Percentiles rank a stretch among this genome's conserved stretches.
Conservation (phyloP, 2,888 invertebrate species). For the Machimus rusticus region DNA sequence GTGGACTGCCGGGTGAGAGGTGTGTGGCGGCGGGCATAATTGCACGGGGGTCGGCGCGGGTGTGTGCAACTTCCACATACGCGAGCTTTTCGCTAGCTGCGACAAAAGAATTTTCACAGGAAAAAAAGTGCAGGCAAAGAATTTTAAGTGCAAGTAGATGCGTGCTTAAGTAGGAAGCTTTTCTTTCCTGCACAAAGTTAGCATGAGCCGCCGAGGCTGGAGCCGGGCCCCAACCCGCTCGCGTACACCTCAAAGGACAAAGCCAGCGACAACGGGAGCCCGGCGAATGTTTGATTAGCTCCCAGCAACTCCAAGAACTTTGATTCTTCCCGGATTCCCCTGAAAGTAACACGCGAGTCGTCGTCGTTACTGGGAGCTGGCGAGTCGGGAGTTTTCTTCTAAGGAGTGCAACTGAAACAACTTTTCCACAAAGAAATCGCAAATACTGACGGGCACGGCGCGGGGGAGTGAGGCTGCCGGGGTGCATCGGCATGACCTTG, state of each 20-base stretch:
- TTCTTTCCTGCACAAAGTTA: slow-evolving; percentile 7
- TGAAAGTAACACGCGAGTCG: neutral
- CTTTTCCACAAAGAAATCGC: neutral
- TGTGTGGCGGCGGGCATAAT: slow-evolving; percentile 2
- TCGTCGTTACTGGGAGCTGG: neutral
- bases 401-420: neutral
- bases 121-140: slow-evolving; percentile 20
- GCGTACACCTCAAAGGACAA: neutral
- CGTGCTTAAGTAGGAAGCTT: slow-evolving; percentile 40
- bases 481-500: neutral
- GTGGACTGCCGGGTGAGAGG: neutral
- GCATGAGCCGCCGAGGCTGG: neutral
- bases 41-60: neutral
- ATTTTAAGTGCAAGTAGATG: slow-evolving; percentile 39
- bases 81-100: slow-evolving; percentile 29
- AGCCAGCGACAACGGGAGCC: neutral
- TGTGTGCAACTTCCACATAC: neutral
- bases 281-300: slow-evolving; percentile 27
- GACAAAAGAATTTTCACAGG: slow-evolving; percentile 27
- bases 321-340: neutral
- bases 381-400: neutral
- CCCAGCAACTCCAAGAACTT: neutral
- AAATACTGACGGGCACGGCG: neutral
- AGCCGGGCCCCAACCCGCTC: neutral
- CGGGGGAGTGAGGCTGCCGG: neutral